Evolutionary conservation across 2,888 invertebrate species (phyloP).

Genomic region (Tholera decimalis): DNA sequence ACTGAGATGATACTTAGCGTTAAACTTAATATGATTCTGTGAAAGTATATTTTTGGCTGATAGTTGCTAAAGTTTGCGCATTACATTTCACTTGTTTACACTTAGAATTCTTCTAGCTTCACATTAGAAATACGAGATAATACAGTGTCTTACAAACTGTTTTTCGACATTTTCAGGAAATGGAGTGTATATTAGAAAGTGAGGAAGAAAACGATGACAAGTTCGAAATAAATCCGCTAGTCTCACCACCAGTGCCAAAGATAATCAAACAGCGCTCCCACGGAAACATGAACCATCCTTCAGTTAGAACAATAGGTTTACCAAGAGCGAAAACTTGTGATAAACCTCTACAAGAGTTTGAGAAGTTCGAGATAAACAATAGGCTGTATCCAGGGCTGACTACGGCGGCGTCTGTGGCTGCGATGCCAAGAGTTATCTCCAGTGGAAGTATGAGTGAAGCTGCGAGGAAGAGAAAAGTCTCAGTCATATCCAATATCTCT

Average conservation of each 20-base stretch:
- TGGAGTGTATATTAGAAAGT: conserved; percentile 93
- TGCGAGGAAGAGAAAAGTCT: conserved; percentile 91
- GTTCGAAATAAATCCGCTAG: conserved; percentile 87
- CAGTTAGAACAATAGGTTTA: conserved; percentile 84
- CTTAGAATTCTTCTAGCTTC: too few relatives aligned
- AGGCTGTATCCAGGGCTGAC: conserved; percentile 79
- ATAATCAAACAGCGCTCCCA: conserved; percentile 83
- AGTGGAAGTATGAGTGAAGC: conserved; percentile 89
- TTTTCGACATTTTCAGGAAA: conserved; percentile 88
- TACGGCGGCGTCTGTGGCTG: conserved; percentile 86
- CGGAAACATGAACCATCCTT: conserved; percentile 86
- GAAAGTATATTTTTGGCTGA: too few relatives aligned
- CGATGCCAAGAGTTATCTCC: conserved; percentile 88
- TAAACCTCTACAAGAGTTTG: conserved; percentile 84
- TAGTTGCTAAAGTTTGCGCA: too few relatives aligned
- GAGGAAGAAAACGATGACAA: conserved; percentile 92
- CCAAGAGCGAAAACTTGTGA: conserved; percentile 89
- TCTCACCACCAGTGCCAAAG: conserved; percentile 81
- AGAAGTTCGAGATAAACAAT: conserved; percentile 72
- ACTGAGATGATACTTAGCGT: too few relatives aligned
- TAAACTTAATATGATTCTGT: too few relatives aligned
- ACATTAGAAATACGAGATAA: too few relatives aligned
- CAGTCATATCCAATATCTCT: conserved; percentile 94
- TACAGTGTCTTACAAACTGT: not conserved
- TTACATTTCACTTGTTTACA: too few relatives aligned